Evolutionary conservation across 2,113 vertebrate genomes (phyloP), one percentile per base, ranked within the genome.

Genomic region (Oryzias javanicus): DNA sequence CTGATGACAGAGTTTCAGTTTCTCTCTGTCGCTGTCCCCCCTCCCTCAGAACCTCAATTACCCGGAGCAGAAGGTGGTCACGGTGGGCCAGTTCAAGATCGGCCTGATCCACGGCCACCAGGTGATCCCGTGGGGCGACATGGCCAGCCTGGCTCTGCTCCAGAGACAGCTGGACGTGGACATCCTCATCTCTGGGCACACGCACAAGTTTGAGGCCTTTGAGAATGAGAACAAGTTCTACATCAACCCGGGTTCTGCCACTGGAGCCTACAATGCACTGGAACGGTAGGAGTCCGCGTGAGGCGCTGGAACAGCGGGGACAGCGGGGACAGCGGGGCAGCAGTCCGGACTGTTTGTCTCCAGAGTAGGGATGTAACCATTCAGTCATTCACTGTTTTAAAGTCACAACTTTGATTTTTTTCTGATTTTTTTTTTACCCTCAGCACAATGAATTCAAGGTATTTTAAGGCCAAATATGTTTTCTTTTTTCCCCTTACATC

Each of bases 181-280:
- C 91, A 99, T 98, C 89, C 95, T 99, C 64, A 99, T 99, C 85
- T 98, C 98, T 0, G 98, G 97, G 60, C 98, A 99, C 70, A 99
- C 97, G n/a, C 97, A 99, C 81, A 98, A 97, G 87, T 99, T 99
- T 44, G 97, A 99, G 88, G 97, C 97, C 0, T 99, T 98, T 49
- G 97, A 99, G 83, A 97, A 98, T 1, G 96, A 99, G 83, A 98
- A 98, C 89, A 98, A 98, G 86, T 99, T 99, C 91, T 99, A 99
- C 78, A 98, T 99, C 83, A 99, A 99, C 79, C 97, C 98, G 0
- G 98, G 97, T 45, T 99, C 98, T 54, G 97, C 98, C 61, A 99
- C 97, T n/a, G 98, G 98, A 71, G 98, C 98, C 15, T 99, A 98
- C 85, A 96, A 93, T 48, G 94, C 96, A 79, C 93, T 97, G 91